Conservation (phyloP, 2,888 invertebrate genomes). For the Gortyna flavago region DNA sequence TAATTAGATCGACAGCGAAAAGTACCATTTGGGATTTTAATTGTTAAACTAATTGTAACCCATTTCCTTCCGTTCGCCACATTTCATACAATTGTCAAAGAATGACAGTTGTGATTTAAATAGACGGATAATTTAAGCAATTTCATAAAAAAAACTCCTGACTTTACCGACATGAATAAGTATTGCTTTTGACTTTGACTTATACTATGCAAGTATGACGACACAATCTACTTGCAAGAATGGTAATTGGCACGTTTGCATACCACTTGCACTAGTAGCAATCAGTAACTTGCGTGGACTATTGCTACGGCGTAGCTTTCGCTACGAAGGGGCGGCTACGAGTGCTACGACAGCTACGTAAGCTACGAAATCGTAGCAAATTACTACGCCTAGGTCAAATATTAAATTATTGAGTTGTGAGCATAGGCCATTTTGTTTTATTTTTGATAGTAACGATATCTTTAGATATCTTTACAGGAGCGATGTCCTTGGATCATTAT, state of each 20-base stretch:
- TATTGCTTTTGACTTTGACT: background rate
- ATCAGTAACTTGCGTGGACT: background rate
- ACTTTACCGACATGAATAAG: background rate
- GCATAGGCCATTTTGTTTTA: background rate
- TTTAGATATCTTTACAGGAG: background rate
- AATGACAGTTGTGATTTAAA: background rate
- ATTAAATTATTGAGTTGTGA: background rate
- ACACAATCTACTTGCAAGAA: background rate
- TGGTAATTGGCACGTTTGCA: background rate
- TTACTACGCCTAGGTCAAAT: conserved; percentile 21
- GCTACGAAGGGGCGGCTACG: background rate
- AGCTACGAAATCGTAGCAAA: conserved; percentile 22
- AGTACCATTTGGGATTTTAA: background rate
- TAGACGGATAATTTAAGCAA: background rate
- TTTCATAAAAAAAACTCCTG: background rate
- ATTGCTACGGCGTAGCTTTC: conserved; percentile 3
- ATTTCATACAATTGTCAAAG: background rate
- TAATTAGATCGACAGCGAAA: background rate
- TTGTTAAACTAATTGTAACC: background rate
- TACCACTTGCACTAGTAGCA: too few species aligned
- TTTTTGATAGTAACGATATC: background rate
- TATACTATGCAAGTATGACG: background rate
- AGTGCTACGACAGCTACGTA: conserved; percentile 18
- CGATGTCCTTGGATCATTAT: background rate
- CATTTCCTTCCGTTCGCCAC: background rate